phyloP scores from a whole-genome alignment of 1,140 invertebrate genomes.

The Prorops nasuta region DNA sequence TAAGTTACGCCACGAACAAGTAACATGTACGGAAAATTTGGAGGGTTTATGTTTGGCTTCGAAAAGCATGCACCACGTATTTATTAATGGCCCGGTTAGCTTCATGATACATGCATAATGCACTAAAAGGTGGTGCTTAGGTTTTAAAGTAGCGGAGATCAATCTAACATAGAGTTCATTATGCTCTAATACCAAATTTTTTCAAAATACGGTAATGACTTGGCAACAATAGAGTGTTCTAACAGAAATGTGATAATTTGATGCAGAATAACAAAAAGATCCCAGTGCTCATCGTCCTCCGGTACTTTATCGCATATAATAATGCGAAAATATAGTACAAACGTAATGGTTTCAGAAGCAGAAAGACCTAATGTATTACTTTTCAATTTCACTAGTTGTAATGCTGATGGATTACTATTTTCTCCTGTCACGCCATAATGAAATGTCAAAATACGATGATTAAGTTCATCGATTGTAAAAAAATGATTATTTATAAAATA shows the following conservation, averaged over 20 bases:
- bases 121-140: slow-evolving; percentile 30
- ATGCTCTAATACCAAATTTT: slow-evolving; percentile 23
- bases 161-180: slow-evolving; percentile 20
- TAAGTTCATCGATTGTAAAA: too few relatives aligned
- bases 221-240: not conserved
- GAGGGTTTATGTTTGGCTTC: slow-evolving; percentile 26
- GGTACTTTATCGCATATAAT: slow-evolving; percentile 11
- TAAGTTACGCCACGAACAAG: slow-evolving; percentile 13
- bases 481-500: slow-evolving; percentile 9
- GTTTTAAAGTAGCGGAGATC: slow-evolving; percentile 19
- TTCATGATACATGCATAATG: slow-evolving; percentile 31
- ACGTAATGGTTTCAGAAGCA: slow-evolving; percentile 5
- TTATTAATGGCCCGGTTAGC: slow-evolving; percentile 22
- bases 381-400: slow-evolving; percentile 12
- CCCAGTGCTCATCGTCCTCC: slow-evolving; percentile 2
- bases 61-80: slow-evolving; percentile 30
- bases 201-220: slow-evolving; percentile 7
- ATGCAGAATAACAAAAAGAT: slow-evolving; percentile 3
- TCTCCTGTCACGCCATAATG: slow-evolving; percentile 14
- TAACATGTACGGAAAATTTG: slow-evolving; percentile 13
- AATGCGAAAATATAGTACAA: slow-evolving; percentile 9
- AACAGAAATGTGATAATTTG: slow-evolving; percentile 8
- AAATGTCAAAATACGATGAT: slow-evolving; percentile 4
- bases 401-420: not conserved
- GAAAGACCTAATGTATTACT: not conserved